These are phyloP conservation scores for Prunella himalayana DNA, from an alignment of 2,113 vertebrate species.

Conservation along the genomic window DNA sequence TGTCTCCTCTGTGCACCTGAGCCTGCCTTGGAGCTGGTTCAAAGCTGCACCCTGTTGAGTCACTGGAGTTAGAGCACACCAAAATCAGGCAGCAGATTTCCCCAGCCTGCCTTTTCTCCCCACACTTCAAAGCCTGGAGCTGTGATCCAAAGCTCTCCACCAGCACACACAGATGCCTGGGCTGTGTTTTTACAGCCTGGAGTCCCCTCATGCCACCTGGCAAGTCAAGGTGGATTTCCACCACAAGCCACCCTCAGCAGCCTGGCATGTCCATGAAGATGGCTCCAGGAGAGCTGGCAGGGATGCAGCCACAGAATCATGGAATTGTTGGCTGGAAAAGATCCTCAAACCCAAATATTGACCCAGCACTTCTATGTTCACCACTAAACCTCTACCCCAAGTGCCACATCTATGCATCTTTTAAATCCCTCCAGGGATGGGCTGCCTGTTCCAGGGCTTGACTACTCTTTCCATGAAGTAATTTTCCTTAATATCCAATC, in stretches of 20 bases:
- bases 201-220: not conserved
- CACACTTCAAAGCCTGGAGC: not conserved
- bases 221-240: not conserved
- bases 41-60: not conserved
- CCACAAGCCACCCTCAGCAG: not conserved
- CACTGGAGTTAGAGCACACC: not conserved
- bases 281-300: not conserved
- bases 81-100: not conserved
- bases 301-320: not conserved
- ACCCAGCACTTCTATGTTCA: not conserved
- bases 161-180: not conserved
- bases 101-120: fast-evolving
- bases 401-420: not conserved
- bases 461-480: not conserved
- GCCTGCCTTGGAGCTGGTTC: not conserved
- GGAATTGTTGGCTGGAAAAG: not conserved
- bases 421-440: not conserved
- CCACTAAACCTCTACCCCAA: not conserved
- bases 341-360: not conserved
- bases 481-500: not conserved
- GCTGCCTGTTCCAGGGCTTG: not conserved
- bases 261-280: not conserved
- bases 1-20: not conserved
- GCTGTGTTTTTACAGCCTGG: not conserved
- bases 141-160: not conserved